phyloP scores from a whole-genome alignment of 2,888 invertebrate genomes.

The Micoletzkya japonica region DNA sequence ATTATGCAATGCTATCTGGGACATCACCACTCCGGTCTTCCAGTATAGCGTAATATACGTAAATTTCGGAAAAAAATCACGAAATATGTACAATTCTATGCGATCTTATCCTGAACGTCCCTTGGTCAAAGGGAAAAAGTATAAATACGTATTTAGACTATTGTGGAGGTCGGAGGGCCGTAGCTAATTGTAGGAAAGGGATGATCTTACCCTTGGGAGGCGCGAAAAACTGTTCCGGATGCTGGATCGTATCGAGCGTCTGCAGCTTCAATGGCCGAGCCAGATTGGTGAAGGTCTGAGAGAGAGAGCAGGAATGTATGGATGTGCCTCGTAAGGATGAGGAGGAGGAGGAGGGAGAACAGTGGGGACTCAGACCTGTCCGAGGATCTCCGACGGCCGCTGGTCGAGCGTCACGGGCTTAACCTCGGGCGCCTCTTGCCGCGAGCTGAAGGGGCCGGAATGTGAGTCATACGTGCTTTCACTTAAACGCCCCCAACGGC shows the following conservation, averaged over 20 bases:
- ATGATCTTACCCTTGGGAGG: conserved; percentile 16
- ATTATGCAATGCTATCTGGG: no score
- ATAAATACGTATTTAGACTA: no score
- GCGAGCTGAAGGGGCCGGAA: neutral
- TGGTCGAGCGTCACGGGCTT: conserved; percentile 32
- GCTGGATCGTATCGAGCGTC: conserved; percentile 15
- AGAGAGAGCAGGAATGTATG: neutral
- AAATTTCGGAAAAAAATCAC: no score
- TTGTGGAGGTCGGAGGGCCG: no score
- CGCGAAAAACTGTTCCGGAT: conserved; percentile 6
- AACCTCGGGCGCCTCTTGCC: conserved; percentile 36
- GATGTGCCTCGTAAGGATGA: neutral
- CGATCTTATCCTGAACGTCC: no score
- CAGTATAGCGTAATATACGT: no score
- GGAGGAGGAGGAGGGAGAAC: neutral
- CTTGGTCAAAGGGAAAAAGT: no score
- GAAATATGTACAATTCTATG: no score
- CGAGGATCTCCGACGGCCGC: conserved; percentile 45
- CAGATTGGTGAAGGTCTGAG: conserved; percentile 27
- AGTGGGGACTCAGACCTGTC: conserved; percentile 32
- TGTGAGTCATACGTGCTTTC: neutral
- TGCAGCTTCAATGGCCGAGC: conserved; percentile 27
- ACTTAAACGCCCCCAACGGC: neutral
- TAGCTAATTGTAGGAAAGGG: no score
- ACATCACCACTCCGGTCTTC: no score